phyloP scores from a whole-genome alignment of 2,888 invertebrate genomes.

The Chymomyza procnemis region DNA sequence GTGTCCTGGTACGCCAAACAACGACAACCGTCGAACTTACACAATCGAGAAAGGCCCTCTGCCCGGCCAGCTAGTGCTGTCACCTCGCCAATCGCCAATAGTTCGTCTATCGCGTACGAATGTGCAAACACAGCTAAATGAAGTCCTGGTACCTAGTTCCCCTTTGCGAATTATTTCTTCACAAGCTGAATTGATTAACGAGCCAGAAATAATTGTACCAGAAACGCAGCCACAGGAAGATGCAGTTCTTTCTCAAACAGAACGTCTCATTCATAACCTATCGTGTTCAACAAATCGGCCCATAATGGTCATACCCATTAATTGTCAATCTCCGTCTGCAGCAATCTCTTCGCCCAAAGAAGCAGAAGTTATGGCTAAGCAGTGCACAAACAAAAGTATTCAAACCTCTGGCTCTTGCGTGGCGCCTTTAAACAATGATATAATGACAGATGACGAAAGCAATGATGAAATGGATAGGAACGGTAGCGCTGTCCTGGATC shows the following conservation, averaged over 20 bases:
- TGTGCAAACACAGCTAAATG: background rate
- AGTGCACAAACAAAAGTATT: conserved; percentile 16
- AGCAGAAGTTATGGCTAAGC: background rate
- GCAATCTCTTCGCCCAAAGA: background rate
- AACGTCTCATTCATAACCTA: conserved; percentile 28
- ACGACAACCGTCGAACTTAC: conserved; percentile 46
- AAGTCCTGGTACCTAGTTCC: background rate
- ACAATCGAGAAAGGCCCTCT: conserved; percentile 47
- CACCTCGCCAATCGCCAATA: conserved; percentile 17
- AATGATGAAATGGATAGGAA: conserved; percentile 10
- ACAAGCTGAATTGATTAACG: background rate
- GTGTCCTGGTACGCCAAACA: conserved; percentile 12
- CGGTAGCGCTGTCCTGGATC: conserved; percentile 27
- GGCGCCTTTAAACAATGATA: conserved; percentile 10
- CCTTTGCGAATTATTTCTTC: background rate
- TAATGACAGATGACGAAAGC: conserved; percentile 62
- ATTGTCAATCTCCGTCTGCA: conserved; percentile 5
- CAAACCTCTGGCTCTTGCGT: conserved; percentile 26
- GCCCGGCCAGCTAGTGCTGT: conserved; percentile 48
- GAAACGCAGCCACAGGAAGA: conserved; percentile 45
- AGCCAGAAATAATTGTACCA: conserved; percentile 44
- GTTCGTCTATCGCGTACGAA: background rate
- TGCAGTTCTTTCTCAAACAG: conserved; percentile 10
- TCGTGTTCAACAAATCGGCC: conserved; percentile 9
- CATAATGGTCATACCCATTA: conserved; percentile 34